These are phyloP conservation scores for Rafetus swinhoei DNA, from an alignment of 2,113 vertebrate species.

Conservation along the genomic window DNA sequence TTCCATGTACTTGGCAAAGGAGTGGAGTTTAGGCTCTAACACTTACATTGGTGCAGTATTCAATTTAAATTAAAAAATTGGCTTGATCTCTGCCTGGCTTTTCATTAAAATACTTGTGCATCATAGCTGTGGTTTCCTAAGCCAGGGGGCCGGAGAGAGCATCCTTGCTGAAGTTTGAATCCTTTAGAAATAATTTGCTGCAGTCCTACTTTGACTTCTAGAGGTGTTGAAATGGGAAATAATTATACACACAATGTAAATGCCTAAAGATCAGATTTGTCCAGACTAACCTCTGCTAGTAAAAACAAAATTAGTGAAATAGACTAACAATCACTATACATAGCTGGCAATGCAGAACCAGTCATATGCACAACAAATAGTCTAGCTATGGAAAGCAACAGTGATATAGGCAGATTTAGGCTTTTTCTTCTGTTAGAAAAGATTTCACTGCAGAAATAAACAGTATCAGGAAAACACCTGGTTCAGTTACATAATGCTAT, in stretches of 20 bases:
- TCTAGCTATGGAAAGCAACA: neutral
- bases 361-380: rapidly evolving
- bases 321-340: neutral
- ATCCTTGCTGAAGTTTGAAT: slow-evolving; percentile 25
- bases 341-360: neutral
- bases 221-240: neutral
- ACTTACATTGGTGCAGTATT: slow-evolving; percentile 49
- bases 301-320: slow-evolving; percentile 20
- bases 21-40: slow-evolving; percentile 33
- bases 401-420: neutral
- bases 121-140: slow-evolving; percentile 19
- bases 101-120: slow-evolving; percentile 38
- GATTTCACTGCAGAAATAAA: slow-evolving; percentile 12
- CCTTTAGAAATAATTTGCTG: slow-evolving; percentile 12
- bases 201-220: neutral
- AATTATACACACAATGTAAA: slow-evolving; percentile 2
- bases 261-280: slow-evolving; percentile 8
- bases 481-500: slow-evolving; percentile 5
- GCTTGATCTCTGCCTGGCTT: slow-evolving; percentile 35
- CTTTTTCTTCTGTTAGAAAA: slow-evolving; percentile 2
- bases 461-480: slow-evolving; percentile 25
- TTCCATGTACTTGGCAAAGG: slow-evolving; percentile 60
- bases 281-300: neutral
- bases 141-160: neutral
- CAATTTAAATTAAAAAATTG: slow-evolving; percentile 52